Base-by-base conservation (phyloP, 2,888 invertebrate species). In the Tetramorium bicarinatum region DNA sequence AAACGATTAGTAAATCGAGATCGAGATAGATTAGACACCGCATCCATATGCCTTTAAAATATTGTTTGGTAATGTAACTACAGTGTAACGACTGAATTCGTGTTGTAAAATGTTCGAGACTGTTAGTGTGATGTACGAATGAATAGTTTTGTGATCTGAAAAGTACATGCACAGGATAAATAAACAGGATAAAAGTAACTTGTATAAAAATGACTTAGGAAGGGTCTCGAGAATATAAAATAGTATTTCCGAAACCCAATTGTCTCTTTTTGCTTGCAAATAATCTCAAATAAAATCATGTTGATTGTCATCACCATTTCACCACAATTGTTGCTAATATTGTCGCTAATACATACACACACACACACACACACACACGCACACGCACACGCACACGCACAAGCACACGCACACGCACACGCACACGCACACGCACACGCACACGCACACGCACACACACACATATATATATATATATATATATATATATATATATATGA, bases 1-100 rank as follows among this genome's bases (percentile, higher is more conserved):
- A 79, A 9, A 71, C 29, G 21, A 61, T 77, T 44, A 56, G 44
- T 77, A 67, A 44, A 3, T 54, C n/a, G 34, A 79, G 3, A 59
- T 59, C 44, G 21, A 79, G 41, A 79, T 47, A 47, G 11, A 79
- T 25, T 44, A 61, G 61, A 85, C 86, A 89, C 85, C 87, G 87
- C 89, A 87, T 88, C 86, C 88, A 89, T 89, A 87, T 87, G 88
- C 87, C 62, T 72, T 83, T 52, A 62, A 47, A 83, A 49, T 62
- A 49, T 75, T 3, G 62, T 64, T 47, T 69, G 41, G 81, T 88
- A 54, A 71, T 74, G 83, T 88, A 77, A 82, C 49, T 25, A 64
- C 59, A 54, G 25, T 77, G 69, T 79, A 38, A 56, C n/a, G 49
- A 79, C 25, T 64, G 66, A n/a, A 86, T 66, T 83, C 47, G 9